Evolutionary conservation across 2,797 vertebrate species (phyloP).

Genomic region (Lophius americanus): DNA sequence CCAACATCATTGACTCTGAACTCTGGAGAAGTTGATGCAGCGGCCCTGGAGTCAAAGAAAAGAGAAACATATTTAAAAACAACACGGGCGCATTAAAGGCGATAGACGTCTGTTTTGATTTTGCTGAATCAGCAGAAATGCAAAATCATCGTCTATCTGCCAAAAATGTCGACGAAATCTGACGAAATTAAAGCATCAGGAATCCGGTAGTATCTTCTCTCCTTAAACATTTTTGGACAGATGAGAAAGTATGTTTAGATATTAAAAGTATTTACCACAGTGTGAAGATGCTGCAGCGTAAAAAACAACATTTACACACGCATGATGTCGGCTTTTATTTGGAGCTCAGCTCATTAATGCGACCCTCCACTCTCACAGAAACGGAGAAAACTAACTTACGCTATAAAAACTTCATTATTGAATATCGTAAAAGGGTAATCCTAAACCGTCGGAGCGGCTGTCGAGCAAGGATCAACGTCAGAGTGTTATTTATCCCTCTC

Average conservation of each 20-base stretch:
- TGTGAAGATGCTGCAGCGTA: background rate
- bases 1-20: constrained; percentile 64
- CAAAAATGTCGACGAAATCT: background rate
- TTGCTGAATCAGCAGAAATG: background rate
- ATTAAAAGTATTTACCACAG: background rate
- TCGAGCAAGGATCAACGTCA: too few relatives aligned
- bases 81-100: background rate
- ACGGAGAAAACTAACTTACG: background rate
- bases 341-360: background rate
- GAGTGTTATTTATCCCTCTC: too few relatives aligned
- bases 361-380: background rate
- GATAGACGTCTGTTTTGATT: background rate
- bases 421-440: background rate
- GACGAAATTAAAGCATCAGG: background rate
- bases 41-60: constrained; percentile 72
- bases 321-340: background rate
- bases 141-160: background rate
- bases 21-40: constrained; percentile 83
- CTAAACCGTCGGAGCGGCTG: background rate
- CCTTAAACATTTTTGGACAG: background rate
- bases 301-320: background rate
- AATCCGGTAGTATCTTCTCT: too few relatives aligned
- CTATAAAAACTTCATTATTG: background rate
- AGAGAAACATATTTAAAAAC: background rate
- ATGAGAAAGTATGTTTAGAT: background rate